A percentile compares a stretch with the other conserved stretches of the same genome.
Conservation (phyloP, 30 jellyfish, hydroid and myxozoan species). For the Nemopilema nomurai region DNA sequence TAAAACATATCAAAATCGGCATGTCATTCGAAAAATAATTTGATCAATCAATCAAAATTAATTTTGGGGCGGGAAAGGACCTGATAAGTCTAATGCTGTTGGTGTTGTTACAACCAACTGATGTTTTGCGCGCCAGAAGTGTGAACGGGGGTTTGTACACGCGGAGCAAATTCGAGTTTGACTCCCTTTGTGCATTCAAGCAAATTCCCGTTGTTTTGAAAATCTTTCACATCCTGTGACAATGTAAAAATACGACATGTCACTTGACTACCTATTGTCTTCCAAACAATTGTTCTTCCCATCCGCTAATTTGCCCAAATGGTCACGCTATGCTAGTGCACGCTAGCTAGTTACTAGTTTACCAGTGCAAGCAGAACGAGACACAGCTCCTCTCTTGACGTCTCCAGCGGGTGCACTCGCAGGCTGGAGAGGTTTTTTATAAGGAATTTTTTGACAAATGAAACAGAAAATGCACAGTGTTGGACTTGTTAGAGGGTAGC, state of each 20-base stretch:
- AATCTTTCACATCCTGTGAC: background rate
- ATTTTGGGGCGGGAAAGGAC: background rate
- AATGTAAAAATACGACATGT: background rate
- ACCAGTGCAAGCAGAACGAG: background rate
- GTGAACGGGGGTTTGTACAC: background rate
- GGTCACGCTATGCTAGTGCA: background rate
- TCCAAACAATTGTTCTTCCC: background rate
- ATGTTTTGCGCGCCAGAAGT: background rate
- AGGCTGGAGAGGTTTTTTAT: background rate
- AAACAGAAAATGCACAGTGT: background rate
- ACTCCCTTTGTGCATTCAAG: background rate
- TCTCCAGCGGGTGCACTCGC: background rate
- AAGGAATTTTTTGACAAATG: background rate
- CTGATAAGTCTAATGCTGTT: background rate
- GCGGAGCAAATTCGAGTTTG: background rate
- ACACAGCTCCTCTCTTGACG: background rate
- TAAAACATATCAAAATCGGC: background rate
- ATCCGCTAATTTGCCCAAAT: background rate
- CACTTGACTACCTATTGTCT: background rate
- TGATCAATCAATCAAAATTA: background rate
- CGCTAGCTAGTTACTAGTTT: background rate
- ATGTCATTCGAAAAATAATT: background rate
- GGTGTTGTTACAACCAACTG: background rate
- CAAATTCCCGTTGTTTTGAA: background rate
- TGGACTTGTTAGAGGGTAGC: background rate